Conservation (phyloP, 2,888 invertebrate genomes). For the Drosophila anomelani region DNA sequence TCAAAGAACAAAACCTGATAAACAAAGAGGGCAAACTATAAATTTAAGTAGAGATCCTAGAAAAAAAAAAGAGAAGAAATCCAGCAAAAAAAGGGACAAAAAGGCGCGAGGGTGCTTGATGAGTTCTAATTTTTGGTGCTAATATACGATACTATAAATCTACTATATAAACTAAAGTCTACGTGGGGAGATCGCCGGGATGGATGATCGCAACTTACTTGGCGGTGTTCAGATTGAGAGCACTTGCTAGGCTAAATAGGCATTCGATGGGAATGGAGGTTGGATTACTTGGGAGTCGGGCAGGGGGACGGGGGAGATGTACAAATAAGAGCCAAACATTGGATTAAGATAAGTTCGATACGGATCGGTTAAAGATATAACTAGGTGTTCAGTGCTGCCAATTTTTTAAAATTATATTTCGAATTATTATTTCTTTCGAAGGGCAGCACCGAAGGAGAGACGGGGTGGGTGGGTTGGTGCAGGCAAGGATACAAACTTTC, state of each 20-base stretch:
- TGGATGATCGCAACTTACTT: slow-evolving; percentile 75
- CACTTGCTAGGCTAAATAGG: slow-evolving; percentile 78
- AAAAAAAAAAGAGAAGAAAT: neutral
- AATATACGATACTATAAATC: neutral
- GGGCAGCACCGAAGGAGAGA: slow-evolving; percentile 5
- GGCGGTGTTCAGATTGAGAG: slow-evolving; percentile 73
- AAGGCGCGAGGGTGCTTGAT: slow-evolving; percentile 6
- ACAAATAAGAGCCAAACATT: slow-evolving; percentile 54
- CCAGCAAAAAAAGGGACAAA: slow-evolving; percentile 10
- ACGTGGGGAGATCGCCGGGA: slow-evolving; percentile 31
- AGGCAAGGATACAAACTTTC: slow-evolving; percentile 37
- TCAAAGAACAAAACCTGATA: neutral
- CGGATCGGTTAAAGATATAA: slow-evolving; percentile 25
- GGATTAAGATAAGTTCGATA: slow-evolving; percentile 54
- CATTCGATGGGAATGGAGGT: slow-evolving; percentile 40
- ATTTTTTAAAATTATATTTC: no score
- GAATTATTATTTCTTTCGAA: neutral
- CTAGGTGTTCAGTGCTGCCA: slow-evolving; percentile 4
- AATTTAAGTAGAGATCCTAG: neutral
- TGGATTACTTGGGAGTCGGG: slow-evolving; percentile 39
- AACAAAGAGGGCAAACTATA: neutral
- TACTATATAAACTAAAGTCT: slow-evolving; percentile 11
- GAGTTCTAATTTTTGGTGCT: slow-evolving; percentile 1
- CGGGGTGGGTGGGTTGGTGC: slow-evolving; percentile 8
- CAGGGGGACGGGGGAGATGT: slow-evolving; percentile 31